Evolutionary conservation across 1,140 invertebrate genomes (phyloP), one percentile per base, ranked within the genome.

Genomic region (Aphelenchoides avenae): DNA sequence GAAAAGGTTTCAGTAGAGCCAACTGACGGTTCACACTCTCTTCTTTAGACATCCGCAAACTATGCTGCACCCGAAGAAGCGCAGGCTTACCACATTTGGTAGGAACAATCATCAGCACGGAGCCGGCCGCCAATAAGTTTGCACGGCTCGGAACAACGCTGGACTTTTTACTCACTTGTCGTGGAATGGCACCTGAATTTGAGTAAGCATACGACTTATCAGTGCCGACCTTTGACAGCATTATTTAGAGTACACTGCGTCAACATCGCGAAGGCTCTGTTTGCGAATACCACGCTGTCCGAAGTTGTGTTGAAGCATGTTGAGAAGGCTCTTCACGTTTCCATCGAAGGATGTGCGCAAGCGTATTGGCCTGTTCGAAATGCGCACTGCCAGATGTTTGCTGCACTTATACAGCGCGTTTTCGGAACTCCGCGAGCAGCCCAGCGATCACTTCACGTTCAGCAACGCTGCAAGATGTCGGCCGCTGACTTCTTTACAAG

Each of bases 81-180:
- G 70, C 70, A 11, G 70, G 70, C 26, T 47, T 72, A 15, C 70
- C 70, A n/a, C 61, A 71, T 48, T 52, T 72, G 11, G 52, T 74
- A 15, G 41, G 27, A 9, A 39, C 63, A n/a, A 50, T 72, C 30
- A 47, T 71, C 6, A 34, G 44, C 2, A 68, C 71, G 11, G 60
- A 72, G 33, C 61, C 64, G 1, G n/a, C 39, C 39, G 39, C n/a
- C 15, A 48, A 27, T 29, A 42, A 33, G n/a, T 41, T 22, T 44
- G 5, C 64, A 9, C 11, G 65, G 15, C 44, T 71, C 11, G 37
- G 54, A 5, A 44, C n/a, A 13, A 64, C 70, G 9, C 22, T 69
- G 7, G 24, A 9, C 5, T 29, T 34, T 3, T 42, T 71, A 22
- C 33, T 64, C 11, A 49, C 51, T 30, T 52, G 66, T 40, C 55